These are phyloP conservation scores for Stenotaenia linearis DNA, from an alignment of 2,888 invertebrate species.

Conservation along the genomic window DNA sequence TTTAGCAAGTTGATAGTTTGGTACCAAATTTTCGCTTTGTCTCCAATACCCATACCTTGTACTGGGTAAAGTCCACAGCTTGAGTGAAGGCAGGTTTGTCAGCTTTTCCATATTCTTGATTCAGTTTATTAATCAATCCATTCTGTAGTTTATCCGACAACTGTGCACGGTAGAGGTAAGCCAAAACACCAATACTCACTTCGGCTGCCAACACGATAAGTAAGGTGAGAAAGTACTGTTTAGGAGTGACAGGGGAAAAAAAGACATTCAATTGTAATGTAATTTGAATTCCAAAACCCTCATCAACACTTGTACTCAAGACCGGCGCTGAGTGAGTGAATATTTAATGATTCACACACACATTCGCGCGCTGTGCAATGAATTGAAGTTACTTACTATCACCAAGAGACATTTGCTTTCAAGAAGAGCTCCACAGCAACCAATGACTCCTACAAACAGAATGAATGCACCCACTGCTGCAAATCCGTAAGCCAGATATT, in stretches of 20 bases:
- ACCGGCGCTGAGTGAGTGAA: neutral
- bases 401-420: conserved; percentile 52
- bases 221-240: conserved; percentile 52
- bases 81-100: conserved; percentile 47
- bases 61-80: conserved; percentile 52
- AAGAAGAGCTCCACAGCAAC: conserved; percentile 55
- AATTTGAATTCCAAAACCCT: neutral
- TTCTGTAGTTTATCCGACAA: conserved; percentile 46
- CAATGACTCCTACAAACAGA: conserved; percentile 55
- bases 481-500: conserved; percentile 52
- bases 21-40: too few species aligned
- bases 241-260: neutral
- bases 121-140: conserved; percentile 45
- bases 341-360: neutral
- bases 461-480: conserved; percentile 54
- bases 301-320: neutral
- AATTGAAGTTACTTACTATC: conserved; percentile 45
- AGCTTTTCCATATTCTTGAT: conserved; percentile 47
- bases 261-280: neutral
- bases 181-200: conserved; percentile 48
- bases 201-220: conserved; percentile 50
- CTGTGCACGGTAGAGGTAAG: conserved; percentile 46
- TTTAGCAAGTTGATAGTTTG: too few species aligned
- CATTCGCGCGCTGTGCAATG: conserved; percentile 1
- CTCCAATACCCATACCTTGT: conserved; percentile 46